These are phyloP conservation scores for Prionailurus viverrinus DNA, from an alignment of 2,113 vertebrate species.

Conservation along the genomic window DNA sequence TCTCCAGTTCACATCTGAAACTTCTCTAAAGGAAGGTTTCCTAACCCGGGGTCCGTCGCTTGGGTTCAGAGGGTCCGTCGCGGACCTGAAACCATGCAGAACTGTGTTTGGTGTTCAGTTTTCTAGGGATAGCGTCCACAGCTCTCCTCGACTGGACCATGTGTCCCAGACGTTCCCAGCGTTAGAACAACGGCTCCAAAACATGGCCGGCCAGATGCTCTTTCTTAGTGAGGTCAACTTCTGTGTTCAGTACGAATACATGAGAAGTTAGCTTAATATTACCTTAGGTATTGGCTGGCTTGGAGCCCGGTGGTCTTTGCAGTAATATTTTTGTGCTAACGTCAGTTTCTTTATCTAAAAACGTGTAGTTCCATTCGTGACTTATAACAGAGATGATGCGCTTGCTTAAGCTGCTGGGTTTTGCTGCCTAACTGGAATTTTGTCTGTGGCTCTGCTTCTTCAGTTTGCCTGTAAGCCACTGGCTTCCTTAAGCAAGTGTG, in stretches of 20 bases:
- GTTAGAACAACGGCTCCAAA: not conserved
- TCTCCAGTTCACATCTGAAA: not conserved
- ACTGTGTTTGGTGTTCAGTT: slow-evolving; percentile 19
- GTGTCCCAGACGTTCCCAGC: not conserved
- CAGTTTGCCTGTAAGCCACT: not conserved
- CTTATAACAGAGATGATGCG: not conserved
- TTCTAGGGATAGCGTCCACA: not conserved
- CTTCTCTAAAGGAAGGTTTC: not conserved
- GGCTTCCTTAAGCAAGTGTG: not conserved
- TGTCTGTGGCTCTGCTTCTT: not conserved
- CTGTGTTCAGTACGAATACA: not conserved
- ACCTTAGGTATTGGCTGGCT: not conserved
- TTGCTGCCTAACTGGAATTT: slow-evolving; percentile 16
- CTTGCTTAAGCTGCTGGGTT: not conserved
- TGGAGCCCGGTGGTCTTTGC: not conserved
- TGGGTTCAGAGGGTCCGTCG: not conserved
- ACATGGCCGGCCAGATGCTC: not conserved
- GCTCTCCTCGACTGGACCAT: not conserved
- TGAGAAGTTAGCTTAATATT: not conserved
- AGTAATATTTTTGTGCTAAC: not conserved
- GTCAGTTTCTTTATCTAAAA: not conserved
- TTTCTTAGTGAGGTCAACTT: not conserved
- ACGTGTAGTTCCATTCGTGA: not conserved
- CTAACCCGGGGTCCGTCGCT: not conserved
- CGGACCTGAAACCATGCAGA: not conserved